Evolutionary conservation across 2,797 vertebrate species (phyloP), one percentile per base, ranked within the genome.

Genomic region (Brotula barbata): DNA sequence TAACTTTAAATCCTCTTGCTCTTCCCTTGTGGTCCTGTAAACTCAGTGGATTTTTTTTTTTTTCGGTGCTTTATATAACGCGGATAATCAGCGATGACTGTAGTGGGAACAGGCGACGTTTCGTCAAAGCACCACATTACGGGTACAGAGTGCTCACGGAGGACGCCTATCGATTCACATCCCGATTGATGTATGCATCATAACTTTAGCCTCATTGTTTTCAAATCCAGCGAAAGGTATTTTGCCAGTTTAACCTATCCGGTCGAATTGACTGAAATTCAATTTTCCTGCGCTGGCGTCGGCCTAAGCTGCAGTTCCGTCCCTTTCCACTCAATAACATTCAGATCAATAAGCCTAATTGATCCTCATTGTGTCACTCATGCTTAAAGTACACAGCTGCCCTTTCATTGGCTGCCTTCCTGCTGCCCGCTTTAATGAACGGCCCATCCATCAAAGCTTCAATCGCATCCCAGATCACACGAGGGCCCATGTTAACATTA

Each of bases 121-220:
- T 28, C 25, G 57, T 64, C 84, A 92, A 93, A 91, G 92, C 92
- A 90, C 89, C 89, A 79, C 54, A 85, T 93, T 94, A 95, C 93
- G 94, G 93, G 94, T 96, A 88, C 82, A 85, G 88, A 78, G 68
- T 59, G 85, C 76, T 88, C 83, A 68, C 75, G 78, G 71, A 68
- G 61, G 69, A 67, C 41, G 58, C 40, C 58, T 6, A 62, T 45
- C 50, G 54, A 28, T 50, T 57, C 58, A 39, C 77, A 48, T 66
- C 74, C 44, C 71, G 73, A 57, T 61, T 53, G 28, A 53, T 41
- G 45, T 14, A 53, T 63, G 52, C 42, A 28, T 62, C 55, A 57
- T 69, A 31, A 16, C 34, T 63, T 69, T 62, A 43, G n/a, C 25
- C 33, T 68, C 39, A 45, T 68, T 56, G 10, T 50, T 19, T 64